Percentiles rank a stretch among this genome's conserved stretches.
Conservation (phyloP, 1,140 invertebrate genomes). For the Mya arenaria region DNA sequence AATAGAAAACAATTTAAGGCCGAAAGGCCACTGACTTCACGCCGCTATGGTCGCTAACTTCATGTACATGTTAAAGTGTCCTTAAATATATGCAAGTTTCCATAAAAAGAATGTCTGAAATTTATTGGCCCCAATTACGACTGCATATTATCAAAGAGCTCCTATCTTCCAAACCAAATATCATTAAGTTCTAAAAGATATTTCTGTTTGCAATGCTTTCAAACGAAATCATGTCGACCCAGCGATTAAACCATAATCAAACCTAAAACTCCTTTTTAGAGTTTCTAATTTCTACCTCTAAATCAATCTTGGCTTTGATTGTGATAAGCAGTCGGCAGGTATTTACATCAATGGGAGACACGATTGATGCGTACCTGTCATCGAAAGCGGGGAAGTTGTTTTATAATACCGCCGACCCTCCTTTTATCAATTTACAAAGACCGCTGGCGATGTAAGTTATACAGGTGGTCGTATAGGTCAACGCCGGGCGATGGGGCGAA, state of each 20-base stretch:
- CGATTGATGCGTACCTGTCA: conserved; percentile 42
- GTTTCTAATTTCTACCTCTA: conserved; percentile 40
- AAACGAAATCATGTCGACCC: conserved; percentile 42
- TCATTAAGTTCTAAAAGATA: conserved; percentile 58
- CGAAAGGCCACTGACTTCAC: too few species aligned
- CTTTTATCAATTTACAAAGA: conserved; percentile 34
- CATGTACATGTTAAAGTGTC: too few species aligned
- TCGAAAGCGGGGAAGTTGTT: conserved; percentile 26
- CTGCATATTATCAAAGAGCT: conserved; percentile 45
- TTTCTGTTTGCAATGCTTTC: conserved; percentile 51
- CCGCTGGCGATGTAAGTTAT: too few species aligned
- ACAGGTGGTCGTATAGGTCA: too few species aligned
- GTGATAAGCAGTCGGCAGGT: conserved; percentile 48
- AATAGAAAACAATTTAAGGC: too few species aligned
- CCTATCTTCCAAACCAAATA: conserved; percentile 46
- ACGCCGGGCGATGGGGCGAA: too few species aligned
- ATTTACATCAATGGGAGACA: conserved; percentile 31
- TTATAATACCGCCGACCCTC: conserved; percentile 26
- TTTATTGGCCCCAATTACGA: conserved; percentile 4
- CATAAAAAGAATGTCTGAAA: too few species aligned
- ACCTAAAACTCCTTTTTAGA: not conserved
- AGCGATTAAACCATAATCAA: conserved; percentile 50
- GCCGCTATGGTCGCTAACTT: too few species aligned
- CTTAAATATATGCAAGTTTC: too few species aligned
- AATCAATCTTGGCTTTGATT: conserved; percentile 49